These are phyloP conservation scores for Lepidothrix coronata DNA, from an alignment of 2,113 vertebrate species.

Conservation along the genomic window DNA sequence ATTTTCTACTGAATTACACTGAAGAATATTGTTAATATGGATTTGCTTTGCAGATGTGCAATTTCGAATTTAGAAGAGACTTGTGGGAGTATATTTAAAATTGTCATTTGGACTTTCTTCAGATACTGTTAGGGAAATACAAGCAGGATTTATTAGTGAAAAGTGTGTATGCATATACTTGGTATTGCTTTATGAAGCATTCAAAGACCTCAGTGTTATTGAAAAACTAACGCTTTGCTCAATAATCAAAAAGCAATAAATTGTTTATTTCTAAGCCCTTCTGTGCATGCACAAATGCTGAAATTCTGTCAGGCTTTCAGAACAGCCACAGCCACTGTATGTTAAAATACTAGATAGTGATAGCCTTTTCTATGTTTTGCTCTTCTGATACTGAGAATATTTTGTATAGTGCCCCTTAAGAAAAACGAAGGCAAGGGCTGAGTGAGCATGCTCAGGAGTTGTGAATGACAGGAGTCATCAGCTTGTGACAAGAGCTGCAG, in stretches of 20 bases:
- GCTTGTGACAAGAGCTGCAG: not conserved
- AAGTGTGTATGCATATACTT: not conserved
- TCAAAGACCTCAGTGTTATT: not conserved
- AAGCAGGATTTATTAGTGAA: not conserved
- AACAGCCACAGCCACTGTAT: not conserved
- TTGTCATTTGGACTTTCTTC: not conserved
- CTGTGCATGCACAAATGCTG: not conserved
- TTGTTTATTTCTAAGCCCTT: not conserved
- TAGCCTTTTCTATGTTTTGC: not conserved
- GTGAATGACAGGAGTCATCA: not conserved
- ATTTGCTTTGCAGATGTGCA: not conserved
- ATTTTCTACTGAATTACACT: not conserved
- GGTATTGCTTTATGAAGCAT: not conserved
- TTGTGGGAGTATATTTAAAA: not conserved
- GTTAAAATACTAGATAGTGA: not conserved
- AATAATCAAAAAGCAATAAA: not conserved
- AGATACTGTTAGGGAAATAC: not conserved
- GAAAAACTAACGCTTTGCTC: not conserved
- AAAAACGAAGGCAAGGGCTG: not conserved
- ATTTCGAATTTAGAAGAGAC: not conserved
- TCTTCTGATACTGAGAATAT: not conserved
- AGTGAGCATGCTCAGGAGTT: not conserved
- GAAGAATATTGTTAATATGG: not conserved
- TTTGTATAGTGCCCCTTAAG: not conserved
- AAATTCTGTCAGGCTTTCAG: not conserved